Evolutionary conservation across 2,888 invertebrate species (phyloP), one percentile per base, ranked within the genome.

Genomic region (Fabriciana adippe): DNA sequence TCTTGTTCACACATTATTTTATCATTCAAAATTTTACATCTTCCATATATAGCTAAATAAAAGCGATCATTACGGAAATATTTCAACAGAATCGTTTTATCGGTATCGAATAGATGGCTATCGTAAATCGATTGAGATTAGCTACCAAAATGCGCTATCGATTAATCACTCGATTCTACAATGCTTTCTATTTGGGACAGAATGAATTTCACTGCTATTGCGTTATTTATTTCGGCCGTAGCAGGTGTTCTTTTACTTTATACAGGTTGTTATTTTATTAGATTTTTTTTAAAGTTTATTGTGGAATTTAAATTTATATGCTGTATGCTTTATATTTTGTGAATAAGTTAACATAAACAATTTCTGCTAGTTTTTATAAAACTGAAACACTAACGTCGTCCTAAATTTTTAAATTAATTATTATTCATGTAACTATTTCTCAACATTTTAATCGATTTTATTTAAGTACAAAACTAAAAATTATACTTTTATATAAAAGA

Each of bases 151-250:
- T 70, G 74, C 67, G 72, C 73, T 74, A 75, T 77, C 80, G 79
- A 79, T 83, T 79, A 79, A 81, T 79, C 77, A 78, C 63, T 72
- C 66, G 69, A 55, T 68, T 70, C 73, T 62, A 74, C 74, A 74
- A 72, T 72, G 81, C 84, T 88, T 85, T 88, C 78, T 73, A 75
- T 76, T 76, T 83, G 84, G 84, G 87, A 88, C 86, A 90, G 86
- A 88, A 83, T 82, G 84, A 84, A 90, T 90, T 89, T 89, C 86
- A 85, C 88, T 80, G 81, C 82, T 81, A 87, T 86, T 85, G 78
- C 79, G 83, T 86, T 86, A 89, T 90, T 89, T 87, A 90, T 88
- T 82, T 79, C 78, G 80, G 78, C 79, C 75, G 72, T 77, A 81
- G 86, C 90, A 90, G 90, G 90, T 90, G 90, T 81, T 75, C 74